Percentiles rank a stretch among this genome's conserved stretches.
Evolutionary conservation across 2,797 vertebrate species (phyloP).

Genomic region (Falco berigora): DNA sequence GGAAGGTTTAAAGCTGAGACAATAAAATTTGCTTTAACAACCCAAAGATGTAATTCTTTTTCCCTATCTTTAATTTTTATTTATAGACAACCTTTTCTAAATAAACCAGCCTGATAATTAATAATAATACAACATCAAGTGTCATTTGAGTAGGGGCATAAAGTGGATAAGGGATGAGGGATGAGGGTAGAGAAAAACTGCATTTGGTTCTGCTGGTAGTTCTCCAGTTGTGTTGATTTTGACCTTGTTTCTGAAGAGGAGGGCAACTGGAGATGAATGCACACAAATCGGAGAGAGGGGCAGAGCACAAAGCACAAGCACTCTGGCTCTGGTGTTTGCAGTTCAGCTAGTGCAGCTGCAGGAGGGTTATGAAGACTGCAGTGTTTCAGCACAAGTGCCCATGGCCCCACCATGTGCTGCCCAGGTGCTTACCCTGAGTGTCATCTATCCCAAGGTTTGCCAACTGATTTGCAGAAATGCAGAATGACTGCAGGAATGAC

Average conservation of each 20-base stretch:
- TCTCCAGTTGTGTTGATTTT: not conserved
- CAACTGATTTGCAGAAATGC: not conserved
- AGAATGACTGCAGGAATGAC: not conserved
- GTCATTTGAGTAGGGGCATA: not conserved
- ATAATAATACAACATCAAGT: not conserved
- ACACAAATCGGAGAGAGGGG: not conserved
- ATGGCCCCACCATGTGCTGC: fast-evolving
- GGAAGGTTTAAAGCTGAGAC: not conserved
- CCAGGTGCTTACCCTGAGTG: fast-evolving
- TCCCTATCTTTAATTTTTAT: not conserved
- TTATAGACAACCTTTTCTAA: not conserved
- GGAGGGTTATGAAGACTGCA: not conserved
- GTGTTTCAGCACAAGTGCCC: not conserved
- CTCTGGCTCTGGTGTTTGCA: not conserved
- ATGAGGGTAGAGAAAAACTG: not conserved
- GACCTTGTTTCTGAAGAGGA: not conserved
- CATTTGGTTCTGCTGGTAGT: not conserved
- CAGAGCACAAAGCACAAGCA: fast-evolving
- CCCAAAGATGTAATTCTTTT: not conserved
- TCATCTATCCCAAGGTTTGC: not conserved
- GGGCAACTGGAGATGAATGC: not conserved
- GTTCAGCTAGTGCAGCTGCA: not conserved
- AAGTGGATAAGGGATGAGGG: not conserved
- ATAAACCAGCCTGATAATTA: not conserved
- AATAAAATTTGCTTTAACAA: not conserved